Base-by-base conservation (phyloP, 1,140 invertebrate genomes). In the Plutomurus gul region DNA sequence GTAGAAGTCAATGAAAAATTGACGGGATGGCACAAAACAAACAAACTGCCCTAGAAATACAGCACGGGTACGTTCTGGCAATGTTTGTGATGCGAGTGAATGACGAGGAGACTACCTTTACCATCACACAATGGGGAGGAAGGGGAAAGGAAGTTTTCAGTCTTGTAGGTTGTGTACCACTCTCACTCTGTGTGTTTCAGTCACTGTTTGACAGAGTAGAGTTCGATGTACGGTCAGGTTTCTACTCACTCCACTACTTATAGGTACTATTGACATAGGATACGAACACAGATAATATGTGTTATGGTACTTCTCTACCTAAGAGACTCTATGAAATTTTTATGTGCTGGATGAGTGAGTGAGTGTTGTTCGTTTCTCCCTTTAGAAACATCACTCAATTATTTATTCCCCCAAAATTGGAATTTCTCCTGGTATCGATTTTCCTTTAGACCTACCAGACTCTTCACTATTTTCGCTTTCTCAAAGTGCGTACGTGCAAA, bases 331-430 rank as follows among this genome's bases (percentile, higher is more conserved):
- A 70, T 77, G 76, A 65, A 77, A 77, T 75, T 75, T 79, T 79
- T 40, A 79, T 79, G 75, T 27, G 75, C 27, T 75, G 22, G 25
- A 72, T 60, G 71, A 56, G 46, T 40, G 71, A 40, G 36, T 75
- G 72, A 75, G 46, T 79, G 72, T 47, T 36, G 40, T 47, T 78
- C 47, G 49, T 36, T 11, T 22, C 65, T 78, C 47, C 75, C 74
- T 71, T 47, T 74, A 76, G 76, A 80, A 82, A 80, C 78, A 80
- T 82, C 79, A 82, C 81, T 82, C 81, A 82, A 82, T 82, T 82
- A 82, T 82, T 82, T 74, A 82, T 80, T 76, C 78, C 60, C 76
- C 78, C 60, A 30, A 82, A 82, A 79, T 79, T 79, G 74, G 75
- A 82, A 73, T 82, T 82, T 79, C 70, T 73, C 75, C 65, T 74